phyloP scores from a whole-genome alignment of 1,140 invertebrate genomes.

The Berghia stephanieae region DNA sequence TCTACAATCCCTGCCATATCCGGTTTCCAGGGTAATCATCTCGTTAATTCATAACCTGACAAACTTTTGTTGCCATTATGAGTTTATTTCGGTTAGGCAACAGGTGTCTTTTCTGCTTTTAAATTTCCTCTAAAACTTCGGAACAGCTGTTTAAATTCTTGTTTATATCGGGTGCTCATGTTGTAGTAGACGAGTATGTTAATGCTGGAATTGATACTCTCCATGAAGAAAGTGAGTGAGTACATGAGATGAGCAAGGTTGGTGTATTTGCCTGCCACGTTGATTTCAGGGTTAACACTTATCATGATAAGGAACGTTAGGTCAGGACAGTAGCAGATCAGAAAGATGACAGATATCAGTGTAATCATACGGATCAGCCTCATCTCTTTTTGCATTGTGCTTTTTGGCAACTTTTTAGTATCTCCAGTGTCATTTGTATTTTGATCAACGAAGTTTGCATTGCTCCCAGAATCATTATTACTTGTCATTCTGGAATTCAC shows the following conservation, averaged over 20 bases:
- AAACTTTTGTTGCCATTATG: too few species aligned
- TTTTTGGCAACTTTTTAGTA: background rate
- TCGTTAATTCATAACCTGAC: too few species aligned
- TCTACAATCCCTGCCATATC: too few species aligned
- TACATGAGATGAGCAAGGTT: background rate
- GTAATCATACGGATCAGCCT: background rate
- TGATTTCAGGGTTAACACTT: conserved; percentile 9
- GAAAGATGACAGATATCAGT: background rate
- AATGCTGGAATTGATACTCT: conserved; percentile 27
- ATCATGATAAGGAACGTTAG: background rate
- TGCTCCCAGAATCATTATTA: too few species aligned
- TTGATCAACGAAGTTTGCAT: too few species aligned
- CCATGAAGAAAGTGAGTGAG: background rate
- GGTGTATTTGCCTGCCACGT: background rate
- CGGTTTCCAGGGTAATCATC: too few species aligned
- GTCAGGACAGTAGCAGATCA: background rate
- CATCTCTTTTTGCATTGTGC: background rate
- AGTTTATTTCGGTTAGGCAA: too few species aligned
- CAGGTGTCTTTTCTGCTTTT: too few species aligned
- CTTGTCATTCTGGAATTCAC: too few species aligned
- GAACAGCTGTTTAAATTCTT: conserved; percentile 22
- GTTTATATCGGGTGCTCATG: conserved; percentile 33
- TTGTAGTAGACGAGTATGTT: conserved; percentile 31
- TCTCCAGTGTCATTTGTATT: background rate
- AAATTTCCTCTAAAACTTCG: too few species aligned